Conservation (phyloP, 2,888 invertebrate genomes). For the Morpho helenor region DNA sequence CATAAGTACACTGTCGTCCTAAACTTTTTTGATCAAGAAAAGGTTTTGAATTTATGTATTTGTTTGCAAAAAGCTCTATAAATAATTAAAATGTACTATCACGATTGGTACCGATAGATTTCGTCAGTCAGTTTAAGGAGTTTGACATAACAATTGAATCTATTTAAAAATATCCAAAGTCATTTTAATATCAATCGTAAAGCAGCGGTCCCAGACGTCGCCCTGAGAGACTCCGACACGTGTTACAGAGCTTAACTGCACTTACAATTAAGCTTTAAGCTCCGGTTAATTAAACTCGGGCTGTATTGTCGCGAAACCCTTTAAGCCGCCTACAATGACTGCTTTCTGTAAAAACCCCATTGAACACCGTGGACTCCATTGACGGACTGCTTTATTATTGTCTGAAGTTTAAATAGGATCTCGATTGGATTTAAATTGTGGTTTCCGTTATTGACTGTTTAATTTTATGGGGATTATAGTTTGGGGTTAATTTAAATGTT, state of each 20-base stretch:
- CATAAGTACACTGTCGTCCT: too few species aligned
- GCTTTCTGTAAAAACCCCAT: slow-evolving; percentile 62
- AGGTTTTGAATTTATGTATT: too few species aligned
- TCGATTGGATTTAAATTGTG: slow-evolving; percentile 37
- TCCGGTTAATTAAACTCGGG: slow-evolving; percentile 74
- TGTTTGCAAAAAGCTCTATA: too few species aligned
- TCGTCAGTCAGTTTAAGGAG: too few species aligned
- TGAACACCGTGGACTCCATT: slow-evolving; percentile 44
- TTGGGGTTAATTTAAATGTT: slow-evolving; percentile 6
- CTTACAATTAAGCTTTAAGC: slow-evolving; percentile 76
- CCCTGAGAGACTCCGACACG: slow-evolving; percentile 66
- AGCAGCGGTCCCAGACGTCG: slow-evolving; percentile 40
- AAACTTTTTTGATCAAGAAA: too few species aligned
- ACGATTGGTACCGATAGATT: too few species aligned
- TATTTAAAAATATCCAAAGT: slow-evolving; percentile 30
- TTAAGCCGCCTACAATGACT: slow-evolving; percentile 65
- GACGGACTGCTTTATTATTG: slow-evolving; percentile 46
- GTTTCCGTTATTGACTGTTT: slow-evolving; percentile 43
- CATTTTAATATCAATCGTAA: slow-evolving; percentile 63
- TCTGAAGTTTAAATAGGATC: slow-evolving; percentile 43
- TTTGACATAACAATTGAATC: slow-evolving; percentile 14
- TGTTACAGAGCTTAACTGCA: slow-evolving; percentile 71
- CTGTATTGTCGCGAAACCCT: slow-evolving; percentile 69
- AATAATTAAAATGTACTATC: too few species aligned
- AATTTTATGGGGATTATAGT: slow-evolving; percentile 29